Percentiles rank a stretch among this genome's conserved stretches.
phyloP scores from a whole-genome alignment of 2,797 vertebrate species.

The Siniperca obscura region DNA sequence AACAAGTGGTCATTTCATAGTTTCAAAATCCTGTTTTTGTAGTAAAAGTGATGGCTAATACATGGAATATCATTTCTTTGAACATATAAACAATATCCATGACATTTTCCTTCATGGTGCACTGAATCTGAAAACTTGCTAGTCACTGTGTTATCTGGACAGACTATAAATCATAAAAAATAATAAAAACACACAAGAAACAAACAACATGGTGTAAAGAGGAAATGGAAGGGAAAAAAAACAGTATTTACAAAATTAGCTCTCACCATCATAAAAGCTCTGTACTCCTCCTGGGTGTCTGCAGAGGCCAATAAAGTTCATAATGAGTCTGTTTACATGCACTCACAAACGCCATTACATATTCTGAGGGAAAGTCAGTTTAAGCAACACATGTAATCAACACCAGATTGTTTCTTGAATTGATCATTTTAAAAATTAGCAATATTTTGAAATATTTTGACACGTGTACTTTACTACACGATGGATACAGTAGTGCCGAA shows the following conservation, averaged over 20 bases:
- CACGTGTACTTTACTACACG: neutral
- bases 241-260: conserved; percentile 77
- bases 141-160: conserved; percentile 75
- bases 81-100: conserved; percentile 78
- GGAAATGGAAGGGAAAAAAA: conserved; percentile 45
- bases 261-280: conserved; percentile 46
- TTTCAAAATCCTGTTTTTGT: conserved; percentile 84
- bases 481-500: neutral
- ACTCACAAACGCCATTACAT: conserved; percentile 18
- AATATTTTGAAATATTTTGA: neutral
- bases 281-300: conserved; percentile 37
- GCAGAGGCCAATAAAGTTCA: conserved; percentile 30
- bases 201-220: conserved; percentile 57
- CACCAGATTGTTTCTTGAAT: neutral
- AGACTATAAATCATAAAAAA: conserved; percentile 66
- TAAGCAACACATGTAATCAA: conserved; percentile 20
- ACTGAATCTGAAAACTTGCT: conserved; percentile 76
- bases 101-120: conserved; percentile 86
- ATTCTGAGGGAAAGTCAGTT: neutral
- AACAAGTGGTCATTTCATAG: conserved; percentile 86
- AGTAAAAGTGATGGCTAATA: conserved; percentile 83
- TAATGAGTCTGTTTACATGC: conserved; percentile 39
- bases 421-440: neutral
- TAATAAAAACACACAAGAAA: conserved; percentile 61
- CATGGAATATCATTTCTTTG: conserved; percentile 78